A percentile compares a stretch with the other conserved stretches of the same genome.
Conservation (phyloP, 2,797 vertebrate genomes). For the Liasis olivaceus region DNA sequence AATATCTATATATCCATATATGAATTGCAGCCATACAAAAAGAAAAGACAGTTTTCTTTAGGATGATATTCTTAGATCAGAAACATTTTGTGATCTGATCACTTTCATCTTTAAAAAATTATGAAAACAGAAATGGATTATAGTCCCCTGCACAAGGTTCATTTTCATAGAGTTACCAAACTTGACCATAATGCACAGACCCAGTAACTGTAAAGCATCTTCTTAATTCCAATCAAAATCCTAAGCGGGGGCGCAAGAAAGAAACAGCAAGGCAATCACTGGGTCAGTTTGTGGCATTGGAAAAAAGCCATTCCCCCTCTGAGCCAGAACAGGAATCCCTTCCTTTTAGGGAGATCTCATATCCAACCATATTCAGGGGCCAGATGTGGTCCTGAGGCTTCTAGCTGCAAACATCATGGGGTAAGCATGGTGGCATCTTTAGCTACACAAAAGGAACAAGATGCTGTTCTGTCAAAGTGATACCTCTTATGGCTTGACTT, state of each 20-base stretch:
- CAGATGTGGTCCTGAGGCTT: neutral
- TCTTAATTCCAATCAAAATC: neutral
- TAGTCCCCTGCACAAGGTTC: neutral
- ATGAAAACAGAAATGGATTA: neutral
- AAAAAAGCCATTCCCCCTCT: neutral
- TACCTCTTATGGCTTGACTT: neutral
- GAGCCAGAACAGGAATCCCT: neutral
- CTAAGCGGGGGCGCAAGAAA: neutral
- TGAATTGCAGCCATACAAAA: neutral
- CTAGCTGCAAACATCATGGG: too few species aligned
- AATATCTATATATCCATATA: neutral
- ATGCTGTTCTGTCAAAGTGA: neutral
- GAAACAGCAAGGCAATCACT: neutral
- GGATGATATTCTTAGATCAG: neutral
- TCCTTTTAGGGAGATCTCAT: neutral
- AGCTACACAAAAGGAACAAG: neutral
- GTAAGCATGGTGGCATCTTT: neutral
- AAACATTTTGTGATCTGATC: neutral
- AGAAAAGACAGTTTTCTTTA: neutral
- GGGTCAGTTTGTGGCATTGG: neutral
- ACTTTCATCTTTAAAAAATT: neutral
- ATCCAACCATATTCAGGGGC: neutral
- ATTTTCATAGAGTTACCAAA: neutral
- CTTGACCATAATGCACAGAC: neutral
- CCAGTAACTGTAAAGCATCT: neutral